Base-by-base conservation (phyloP, 2,888 invertebrate genomes). In the Lithophane semibrunnea region DNA sequence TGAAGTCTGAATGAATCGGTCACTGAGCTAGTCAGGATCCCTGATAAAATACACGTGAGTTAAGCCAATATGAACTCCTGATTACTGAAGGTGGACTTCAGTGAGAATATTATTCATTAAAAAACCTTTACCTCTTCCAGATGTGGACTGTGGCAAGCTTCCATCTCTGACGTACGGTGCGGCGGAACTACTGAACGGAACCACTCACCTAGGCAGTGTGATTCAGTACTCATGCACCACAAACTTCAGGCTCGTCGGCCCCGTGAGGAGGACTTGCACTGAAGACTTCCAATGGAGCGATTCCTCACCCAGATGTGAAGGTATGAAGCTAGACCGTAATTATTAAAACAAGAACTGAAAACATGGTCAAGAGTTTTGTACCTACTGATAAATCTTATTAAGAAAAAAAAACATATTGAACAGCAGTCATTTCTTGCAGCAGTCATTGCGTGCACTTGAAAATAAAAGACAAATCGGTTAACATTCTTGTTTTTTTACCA, bases 91-190 rank as follows among this genome's bases (percentile, higher is more conserved):
- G 42, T 21, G 1, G 42, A 52, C n/a, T 24, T 42, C 9, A 47
- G 2, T 65, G 18, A 24, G 9, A 44, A 70, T 7, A 1, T 42
- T 9, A 24, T 13, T 13, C 5, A 72, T 29, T n/a, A 37, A 54
- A 49, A 58, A 16, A 54, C 16, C 9, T 18, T 37, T 75, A 68
- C 24, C 0, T 56, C 61, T 86, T 88, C 0, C 90, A 99, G 99
- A 98, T 93, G 97, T 99, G 82, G 99, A 99, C 91, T 99, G 99
- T 92, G 99, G 99, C 10, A 98, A 98, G 91, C 98, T 99, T 24
- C 97, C 98, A 3, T 97, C 98, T 0, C 94, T 99, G 86, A 97
- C 98, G 0, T 98, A 98, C 91, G 99, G 99, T 9, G 97, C 97
- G 37, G 97, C 98, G 0, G 98, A 98, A 63, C 98, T 99, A 87